Conservation (phyloP, 2,113 vertebrate species). For the Scopus umbretta region DNA sequence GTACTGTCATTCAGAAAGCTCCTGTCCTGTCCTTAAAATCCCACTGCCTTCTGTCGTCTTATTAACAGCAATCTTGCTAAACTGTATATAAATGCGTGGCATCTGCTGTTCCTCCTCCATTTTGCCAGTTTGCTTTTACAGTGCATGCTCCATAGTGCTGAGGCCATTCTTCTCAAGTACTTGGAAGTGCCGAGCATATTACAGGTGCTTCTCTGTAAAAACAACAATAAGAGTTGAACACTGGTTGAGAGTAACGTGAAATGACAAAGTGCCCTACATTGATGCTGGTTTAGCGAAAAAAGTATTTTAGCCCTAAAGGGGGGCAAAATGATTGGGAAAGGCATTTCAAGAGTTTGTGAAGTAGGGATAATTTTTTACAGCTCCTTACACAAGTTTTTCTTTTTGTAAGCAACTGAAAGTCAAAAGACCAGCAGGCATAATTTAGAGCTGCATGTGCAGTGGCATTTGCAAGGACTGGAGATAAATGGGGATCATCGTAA, state of each 20-base stretch:
- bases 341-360: neutral
- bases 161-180: neutral
- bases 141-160: neutral
- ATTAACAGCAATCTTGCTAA: neutral
- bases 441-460: neutral
- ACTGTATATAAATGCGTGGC: neutral
- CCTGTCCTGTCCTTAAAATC: neutral
- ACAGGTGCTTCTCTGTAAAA: neutral
- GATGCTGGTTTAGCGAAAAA: neutral
- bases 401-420: neutral
- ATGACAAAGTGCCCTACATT: neutral
- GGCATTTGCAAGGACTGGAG: neutral
- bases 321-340: neutral
- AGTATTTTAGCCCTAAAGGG: neutral
- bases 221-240: neutral
- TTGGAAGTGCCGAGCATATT: neutral
- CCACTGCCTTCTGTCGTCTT: neutral
- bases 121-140: neutral
- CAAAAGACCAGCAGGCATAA: neutral
- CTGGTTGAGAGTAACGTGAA: neutral
- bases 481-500: slow-evolving; percentile 47
- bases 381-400: neutral
- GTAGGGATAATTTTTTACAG: neutral
- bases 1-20: neutral
- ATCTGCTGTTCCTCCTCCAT: neutral